Conservation (phyloP, 1,140 invertebrate species). For the Drosophila repletoides region DNA sequence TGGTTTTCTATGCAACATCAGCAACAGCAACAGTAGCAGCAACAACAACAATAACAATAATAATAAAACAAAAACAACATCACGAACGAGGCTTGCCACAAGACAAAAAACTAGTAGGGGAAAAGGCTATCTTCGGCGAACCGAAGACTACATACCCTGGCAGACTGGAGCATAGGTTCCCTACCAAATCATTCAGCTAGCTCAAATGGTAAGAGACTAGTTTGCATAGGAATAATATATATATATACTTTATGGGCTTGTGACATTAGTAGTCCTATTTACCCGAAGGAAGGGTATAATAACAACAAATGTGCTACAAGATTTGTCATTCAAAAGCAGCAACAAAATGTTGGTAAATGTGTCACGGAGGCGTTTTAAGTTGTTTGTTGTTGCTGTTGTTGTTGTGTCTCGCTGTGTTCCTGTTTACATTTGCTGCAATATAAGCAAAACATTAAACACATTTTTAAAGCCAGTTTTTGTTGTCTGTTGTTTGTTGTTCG, state of each 20-base stretch:
- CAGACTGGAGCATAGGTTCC: too few species aligned
- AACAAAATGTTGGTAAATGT: conserved; percentile 68
- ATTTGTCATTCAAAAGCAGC: conserved; percentile 64
- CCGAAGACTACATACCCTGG: too few species aligned
- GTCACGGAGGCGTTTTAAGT: conserved; percentile 46
- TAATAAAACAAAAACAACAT: conserved; percentile 27
- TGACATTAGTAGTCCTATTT: too few species aligned
- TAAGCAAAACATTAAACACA: conserved; percentile 49
- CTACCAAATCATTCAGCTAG: too few species aligned
- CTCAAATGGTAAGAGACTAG: too few species aligned
- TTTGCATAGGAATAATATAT: too few species aligned
- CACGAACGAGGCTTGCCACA: conserved; percentile 33
- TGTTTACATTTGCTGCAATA: conserved; percentile 76
- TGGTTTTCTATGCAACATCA: conserved; percentile 53
- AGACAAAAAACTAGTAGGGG: conserved; percentile 23
- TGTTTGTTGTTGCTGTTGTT: conserved; percentile 5
- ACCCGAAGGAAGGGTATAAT: too few species aligned
- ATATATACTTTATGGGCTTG: too few species aligned
- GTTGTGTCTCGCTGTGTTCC: conserved; percentile 53
- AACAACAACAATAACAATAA: conserved; percentile 27
- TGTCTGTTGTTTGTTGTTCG: conserved; percentile 25
- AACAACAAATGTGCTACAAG: conserved; percentile 48
- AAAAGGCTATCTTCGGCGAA: too few species aligned
- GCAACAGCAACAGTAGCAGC: conserved; percentile 34
- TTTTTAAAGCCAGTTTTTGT: conserved; percentile 50